Conservation (phyloP, 2,113 vertebrate genomes). For the Cyprinus carpio region DNA sequence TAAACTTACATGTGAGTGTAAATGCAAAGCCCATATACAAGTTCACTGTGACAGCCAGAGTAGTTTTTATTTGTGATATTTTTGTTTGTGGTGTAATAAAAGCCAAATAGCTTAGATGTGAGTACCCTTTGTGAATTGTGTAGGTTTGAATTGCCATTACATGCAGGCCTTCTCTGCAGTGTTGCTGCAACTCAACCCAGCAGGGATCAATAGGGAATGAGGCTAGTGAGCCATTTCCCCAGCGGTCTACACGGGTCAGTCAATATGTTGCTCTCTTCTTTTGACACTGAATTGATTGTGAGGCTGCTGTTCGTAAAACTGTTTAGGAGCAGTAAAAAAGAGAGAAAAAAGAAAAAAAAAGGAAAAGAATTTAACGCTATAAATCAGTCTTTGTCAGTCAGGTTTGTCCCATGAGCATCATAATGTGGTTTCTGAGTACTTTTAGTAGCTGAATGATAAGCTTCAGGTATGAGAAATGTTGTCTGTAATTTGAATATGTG, state of each 20-base stretch:
- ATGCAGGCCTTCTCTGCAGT: slow-evolving; percentile 48
- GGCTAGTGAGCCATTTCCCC: slow-evolving; percentile 53
- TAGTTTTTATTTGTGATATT: slow-evolving; percentile 20
- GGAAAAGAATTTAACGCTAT: not conserved
- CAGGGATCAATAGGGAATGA: slow-evolving; percentile 59
- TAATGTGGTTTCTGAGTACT: not conserved
- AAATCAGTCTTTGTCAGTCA: slow-evolving; percentile 8
- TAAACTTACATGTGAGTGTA: slow-evolving; percentile 16
- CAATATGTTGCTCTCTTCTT: slow-evolving; percentile 65
- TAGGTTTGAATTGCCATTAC: slow-evolving; percentile 39
- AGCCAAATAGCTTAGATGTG: slow-evolving; percentile 41
- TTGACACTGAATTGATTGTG: slow-evolving; percentile 59
- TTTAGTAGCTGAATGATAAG: slow-evolving; percentile 8
- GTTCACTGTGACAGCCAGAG: not conserved
- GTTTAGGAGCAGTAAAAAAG: slow-evolving; percentile 50
- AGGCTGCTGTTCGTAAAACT: slow-evolving; percentile 53
- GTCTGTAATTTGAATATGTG: slow-evolving; percentile 27
- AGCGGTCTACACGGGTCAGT: slow-evolving; percentile 56
- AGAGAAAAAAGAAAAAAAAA: not conserved
- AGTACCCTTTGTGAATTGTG: slow-evolving; percentile 45
- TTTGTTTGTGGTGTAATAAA: slow-evolving; percentile 52
- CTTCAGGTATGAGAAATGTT: slow-evolving; percentile 16
- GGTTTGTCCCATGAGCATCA: not conserved
- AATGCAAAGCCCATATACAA: not conserved
- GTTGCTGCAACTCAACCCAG: slow-evolving; percentile 56